Evolutionary conservation across 2,888 invertebrate species (phyloP).

Genomic region (Cheilosia soror): DNA sequence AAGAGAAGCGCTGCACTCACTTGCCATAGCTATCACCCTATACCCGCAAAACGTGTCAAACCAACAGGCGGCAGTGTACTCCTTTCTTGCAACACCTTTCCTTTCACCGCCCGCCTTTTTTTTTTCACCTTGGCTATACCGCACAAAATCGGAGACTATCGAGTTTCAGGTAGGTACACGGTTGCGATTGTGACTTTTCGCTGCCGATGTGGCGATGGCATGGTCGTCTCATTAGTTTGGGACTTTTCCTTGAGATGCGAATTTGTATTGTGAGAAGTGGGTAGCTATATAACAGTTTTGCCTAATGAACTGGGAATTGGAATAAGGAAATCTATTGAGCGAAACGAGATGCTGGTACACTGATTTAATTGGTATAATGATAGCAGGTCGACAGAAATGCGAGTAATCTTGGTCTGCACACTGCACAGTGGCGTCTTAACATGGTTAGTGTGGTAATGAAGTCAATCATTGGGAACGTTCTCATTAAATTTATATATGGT

Average conservation of each 20-base stretch:
- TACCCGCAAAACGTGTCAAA: conserved; percentile 32
- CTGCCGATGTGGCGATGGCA: conserved; percentile 10
- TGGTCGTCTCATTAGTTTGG: conserved; percentile 22
- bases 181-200: conserved; percentile 19
- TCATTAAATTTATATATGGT: too few species aligned
- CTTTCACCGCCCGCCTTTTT: conserved; percentile 25
- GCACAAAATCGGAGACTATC: not conserved
- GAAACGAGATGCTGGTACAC: not conserved
- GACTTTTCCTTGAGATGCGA: conserved; percentile 13
- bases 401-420: conserved; percentile 11
- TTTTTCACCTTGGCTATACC: not conserved
- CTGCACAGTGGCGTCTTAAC: conserved; percentile 9
- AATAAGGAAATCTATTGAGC: conserved; percentile 47
- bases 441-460: not conserved
- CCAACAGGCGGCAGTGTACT: conserved; percentile 13
- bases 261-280: conserved; percentile 50
- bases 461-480: not conserved
- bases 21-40: conserved; percentile 13
- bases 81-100: conserved; percentile 55
- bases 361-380: conserved; percentile 23
- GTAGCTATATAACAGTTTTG: conserved; percentile 49
- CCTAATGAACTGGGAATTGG: conserved; percentile 51
- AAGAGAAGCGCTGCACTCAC: conserved; percentile 6
- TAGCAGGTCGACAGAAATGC: conserved; percentile 10
- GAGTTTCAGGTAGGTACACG: conserved; percentile 16